phyloP scores from a whole-genome alignment of 2,888 invertebrate species.

The Drosophila bunnanda region DNA sequence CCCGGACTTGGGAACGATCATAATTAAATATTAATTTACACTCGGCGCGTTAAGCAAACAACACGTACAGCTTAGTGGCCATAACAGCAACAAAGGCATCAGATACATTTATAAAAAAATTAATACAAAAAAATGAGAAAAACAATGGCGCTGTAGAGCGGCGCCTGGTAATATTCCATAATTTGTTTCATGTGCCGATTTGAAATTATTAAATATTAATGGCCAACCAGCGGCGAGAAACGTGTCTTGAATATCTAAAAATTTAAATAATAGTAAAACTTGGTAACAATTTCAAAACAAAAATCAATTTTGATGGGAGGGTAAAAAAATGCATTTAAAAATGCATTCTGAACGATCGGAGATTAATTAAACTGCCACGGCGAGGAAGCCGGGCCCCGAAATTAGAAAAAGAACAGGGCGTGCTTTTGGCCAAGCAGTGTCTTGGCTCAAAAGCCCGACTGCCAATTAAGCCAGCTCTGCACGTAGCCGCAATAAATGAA shows the following conservation, averaged over 20 bases:
- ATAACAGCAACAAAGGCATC: constrained; percentile 29
- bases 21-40: constrained; percentile 83
- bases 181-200: constrained; percentile 64
- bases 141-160: constrained; percentile 40
- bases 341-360: constrained; percentile 66
- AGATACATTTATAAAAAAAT: constrained; percentile 15
- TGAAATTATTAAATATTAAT: constrained; percentile 74
- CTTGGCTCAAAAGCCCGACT: constrained; percentile 50
- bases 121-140: constrained; percentile 20
- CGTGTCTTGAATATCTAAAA: constrained; percentile 59
- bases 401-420: constrained; percentile 65
- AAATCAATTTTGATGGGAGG: constrained; percentile 57
- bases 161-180: constrained; percentile 62
- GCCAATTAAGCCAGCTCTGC: constrained; percentile 69
- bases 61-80: constrained; percentile 64
- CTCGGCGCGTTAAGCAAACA: constrained; percentile 77
- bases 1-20: constrained; percentile 58
- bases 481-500: constrained; percentile 67
- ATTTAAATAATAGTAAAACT: constrained; percentile 57
- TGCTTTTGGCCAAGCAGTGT: constrained; percentile 46
- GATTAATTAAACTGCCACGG: constrained; percentile 74
- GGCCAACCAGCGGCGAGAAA: constrained; percentile 59
- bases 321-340: constrained; percentile 43
- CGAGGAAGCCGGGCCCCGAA: constrained; percentile 57
- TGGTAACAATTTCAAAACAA: constrained; percentile 39